Percentiles rank a stretch among this genome's conserved stretches.
These are phyloP conservation scores for Pomphorhynchus laevis DNA, from an alignment of 1,140 invertebrate species.

Conservation along the genomic window DNA sequence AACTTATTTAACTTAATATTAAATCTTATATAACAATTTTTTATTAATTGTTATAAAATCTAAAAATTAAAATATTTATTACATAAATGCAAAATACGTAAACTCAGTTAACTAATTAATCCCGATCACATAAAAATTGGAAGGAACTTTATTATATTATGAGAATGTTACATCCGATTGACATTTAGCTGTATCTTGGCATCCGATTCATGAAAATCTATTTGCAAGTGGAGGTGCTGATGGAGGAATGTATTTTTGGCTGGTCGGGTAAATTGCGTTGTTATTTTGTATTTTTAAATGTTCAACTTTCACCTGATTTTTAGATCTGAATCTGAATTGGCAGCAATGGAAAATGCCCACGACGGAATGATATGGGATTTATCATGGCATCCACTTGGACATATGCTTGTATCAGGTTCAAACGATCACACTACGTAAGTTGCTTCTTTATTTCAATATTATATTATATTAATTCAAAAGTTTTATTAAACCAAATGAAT, in stretches of 20 bases:
- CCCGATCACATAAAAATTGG: too few species aligned
- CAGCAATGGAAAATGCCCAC: conserved; percentile 78
- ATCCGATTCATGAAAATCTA: conserved; percentile 68
- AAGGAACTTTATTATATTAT: background rate
- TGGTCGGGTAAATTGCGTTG: conserved; percentile 41
- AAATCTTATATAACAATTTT: background rate
- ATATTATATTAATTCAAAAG: background rate
- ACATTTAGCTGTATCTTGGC: conserved; percentile 42
- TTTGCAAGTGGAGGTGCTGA: conserved; percentile 85
- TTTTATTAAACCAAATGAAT: background rate
- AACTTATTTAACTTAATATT: too few species aligned
- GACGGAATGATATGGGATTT: conserved; percentile 94
- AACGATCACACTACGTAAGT: conserved; percentile 57
- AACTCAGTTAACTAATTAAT: background rate
- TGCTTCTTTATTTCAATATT: background rate
- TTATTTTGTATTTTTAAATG: background rate
- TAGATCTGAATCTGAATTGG: conserved; percentile 80
- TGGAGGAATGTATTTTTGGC: conserved; percentile 86
- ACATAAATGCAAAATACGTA: background rate
- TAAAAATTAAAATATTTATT: background rate
- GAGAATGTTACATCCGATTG: background rate
- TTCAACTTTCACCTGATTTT: conserved; percentile 11
- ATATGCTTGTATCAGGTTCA: conserved; percentile 80
- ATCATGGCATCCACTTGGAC: conserved; percentile 90
- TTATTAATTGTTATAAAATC: background rate